Conservation (phyloP, 2,113 vertebrate species). For the Danionella cerebrum region DNA sequence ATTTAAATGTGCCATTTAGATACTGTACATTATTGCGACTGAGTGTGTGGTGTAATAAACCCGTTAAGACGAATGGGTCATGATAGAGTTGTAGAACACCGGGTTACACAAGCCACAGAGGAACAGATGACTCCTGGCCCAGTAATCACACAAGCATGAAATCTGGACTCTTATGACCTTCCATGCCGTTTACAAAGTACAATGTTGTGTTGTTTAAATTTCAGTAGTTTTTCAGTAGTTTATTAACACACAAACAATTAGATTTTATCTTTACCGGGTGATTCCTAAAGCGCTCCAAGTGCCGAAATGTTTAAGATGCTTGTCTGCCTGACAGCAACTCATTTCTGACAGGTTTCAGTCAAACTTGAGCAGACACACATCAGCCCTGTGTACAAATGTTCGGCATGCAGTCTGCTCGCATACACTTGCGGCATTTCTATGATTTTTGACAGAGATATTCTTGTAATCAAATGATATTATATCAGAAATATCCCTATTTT, state of each 20-base stretch:
- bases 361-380: slow-evolving; percentile 1
- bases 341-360: slow-evolving; percentile 4
- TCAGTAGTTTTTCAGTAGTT: no score
- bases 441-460: neutral
- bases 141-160: slow-evolving; percentile 55
- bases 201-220: no score
- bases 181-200: no score
- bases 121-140: slow-evolving; percentile 44
- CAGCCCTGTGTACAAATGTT: neutral
- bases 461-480: neutral
- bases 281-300: neutral
- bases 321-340: neutral
- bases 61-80: no score
- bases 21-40: no score
- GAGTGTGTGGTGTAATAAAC: no score
- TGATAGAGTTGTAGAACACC: slow-evolving; percentile 43
- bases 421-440: neutral
- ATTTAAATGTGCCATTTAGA: no score
- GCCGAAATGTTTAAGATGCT: neutral
- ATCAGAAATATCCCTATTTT: no score
- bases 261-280: no score
- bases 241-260: no score
- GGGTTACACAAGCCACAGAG: slow-evolving; percentile 47
- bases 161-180: slow-evolving; percentile 53
- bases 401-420: neutral